Conservation (phyloP, 1,140 invertebrate species). For the Helicoverpa armigera region DNA sequence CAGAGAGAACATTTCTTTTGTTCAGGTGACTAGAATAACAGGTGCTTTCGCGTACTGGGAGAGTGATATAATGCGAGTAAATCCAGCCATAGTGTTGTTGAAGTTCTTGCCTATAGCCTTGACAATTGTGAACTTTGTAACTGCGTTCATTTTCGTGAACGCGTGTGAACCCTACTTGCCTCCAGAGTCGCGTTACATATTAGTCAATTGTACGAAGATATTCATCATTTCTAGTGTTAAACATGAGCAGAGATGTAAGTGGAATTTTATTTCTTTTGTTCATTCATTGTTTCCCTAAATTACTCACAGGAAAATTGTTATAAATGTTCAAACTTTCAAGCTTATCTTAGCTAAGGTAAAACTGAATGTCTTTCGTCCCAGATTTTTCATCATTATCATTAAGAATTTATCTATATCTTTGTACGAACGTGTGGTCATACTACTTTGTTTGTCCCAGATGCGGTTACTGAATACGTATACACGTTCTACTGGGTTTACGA, state of each 20-base stretch:
- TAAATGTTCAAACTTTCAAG: too few species aligned
- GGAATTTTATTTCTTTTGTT: slow-evolving; percentile 10
- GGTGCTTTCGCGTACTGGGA: slow-evolving; percentile 77
- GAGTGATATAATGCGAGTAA: slow-evolving; percentile 76
- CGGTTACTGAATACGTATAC: slow-evolving; percentile 68
- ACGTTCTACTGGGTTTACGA: slow-evolving; percentile 77
- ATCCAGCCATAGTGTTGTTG: slow-evolving; percentile 68
- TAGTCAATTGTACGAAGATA: slow-evolving; percentile 67
- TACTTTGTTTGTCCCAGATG: slow-evolving; percentile 61
- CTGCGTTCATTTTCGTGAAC: slow-evolving; percentile 70
- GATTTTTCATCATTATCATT: too few species aligned
- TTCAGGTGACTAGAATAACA: slow-evolving; percentile 75
- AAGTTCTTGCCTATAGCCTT: slow-evolving; percentile 77
- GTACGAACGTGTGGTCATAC: background rate
- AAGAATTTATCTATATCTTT: background rate
- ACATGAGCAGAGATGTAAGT: slow-evolving; percentile 65
- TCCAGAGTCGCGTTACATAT: slow-evolving; percentile 52
- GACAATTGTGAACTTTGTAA: slow-evolving; percentile 71
- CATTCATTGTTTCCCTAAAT: too few species aligned
- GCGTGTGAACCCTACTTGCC: slow-evolving; percentile 64
- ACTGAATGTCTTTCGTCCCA: too few species aligned
- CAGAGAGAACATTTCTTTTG: slow-evolving; percentile 41
- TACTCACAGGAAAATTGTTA: too few species aligned
- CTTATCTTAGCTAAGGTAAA: too few species aligned
- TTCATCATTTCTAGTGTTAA: slow-evolving; percentile 58